These are phyloP conservation scores for Numenius phaeopus DNA, from an alignment of 2,797 vertebrate species.

Conservation along the genomic window DNA sequence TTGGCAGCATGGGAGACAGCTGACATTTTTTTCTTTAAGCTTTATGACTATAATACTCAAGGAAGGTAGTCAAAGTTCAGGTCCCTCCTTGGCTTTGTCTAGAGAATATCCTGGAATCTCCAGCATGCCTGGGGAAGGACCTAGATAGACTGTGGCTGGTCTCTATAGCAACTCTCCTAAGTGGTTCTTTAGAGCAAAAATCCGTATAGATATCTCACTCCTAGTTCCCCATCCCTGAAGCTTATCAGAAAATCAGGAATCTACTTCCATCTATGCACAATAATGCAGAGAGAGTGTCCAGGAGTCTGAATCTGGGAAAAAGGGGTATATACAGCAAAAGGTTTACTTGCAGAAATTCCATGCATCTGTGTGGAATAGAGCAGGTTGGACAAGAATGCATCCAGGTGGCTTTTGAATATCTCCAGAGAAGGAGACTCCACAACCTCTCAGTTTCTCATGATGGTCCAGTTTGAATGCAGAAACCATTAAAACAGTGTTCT, in stretches of 20 bases:
- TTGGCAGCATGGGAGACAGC: neutral
- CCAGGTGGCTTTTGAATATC: too few species aligned
- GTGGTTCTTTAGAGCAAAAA: neutral
- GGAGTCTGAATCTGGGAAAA: neutral
- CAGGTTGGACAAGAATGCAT: neutral
- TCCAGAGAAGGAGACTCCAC: neutral
- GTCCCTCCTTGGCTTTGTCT: neutral
- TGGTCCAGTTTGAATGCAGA: neutral
- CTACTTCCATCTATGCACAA: rapidly evolving
- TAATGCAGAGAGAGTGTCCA: neutral
- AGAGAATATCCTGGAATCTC: neutral
- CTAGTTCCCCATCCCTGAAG: neutral
- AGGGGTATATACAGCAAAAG: neutral
- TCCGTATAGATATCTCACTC: neutral
- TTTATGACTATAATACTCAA: neutral
- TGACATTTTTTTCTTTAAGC: neutral
- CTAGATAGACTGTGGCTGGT: neutral
- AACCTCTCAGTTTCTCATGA: neutral
- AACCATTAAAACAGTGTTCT: neutral
- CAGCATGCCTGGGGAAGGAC: neutral
- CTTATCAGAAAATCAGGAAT: neutral
- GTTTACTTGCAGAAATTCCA: neutral
- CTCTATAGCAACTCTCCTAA: neutral
- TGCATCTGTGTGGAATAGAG: neutral
- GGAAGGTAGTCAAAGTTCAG: neutral